Base-by-base conservation (phyloP, 2,888 invertebrate genomes). In the Catocala sponsa region DNA sequence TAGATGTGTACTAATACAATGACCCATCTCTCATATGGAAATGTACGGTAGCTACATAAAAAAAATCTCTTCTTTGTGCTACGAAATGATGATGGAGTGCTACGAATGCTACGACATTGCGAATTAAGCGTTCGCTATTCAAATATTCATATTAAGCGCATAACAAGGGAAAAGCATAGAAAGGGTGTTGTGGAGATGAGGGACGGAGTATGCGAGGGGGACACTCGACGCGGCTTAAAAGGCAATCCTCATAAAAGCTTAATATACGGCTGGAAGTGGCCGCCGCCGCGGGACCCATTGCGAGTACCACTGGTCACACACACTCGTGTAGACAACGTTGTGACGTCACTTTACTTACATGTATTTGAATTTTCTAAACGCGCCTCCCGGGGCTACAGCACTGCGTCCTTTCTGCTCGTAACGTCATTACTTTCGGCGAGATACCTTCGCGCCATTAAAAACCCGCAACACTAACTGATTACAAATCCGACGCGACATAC, bases 221-320 rank as follows among this genome's bases (percentile, higher is more conserved):
- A 55, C 59, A 63, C 74, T 74, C 56, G 58, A 49, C 55, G 62
- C 63, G 65, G 63, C 69, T 78, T 74, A 74, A 77, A 78, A 79
- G 73, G 78, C 77, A 74, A 80, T 78, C 69, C 80, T 81, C 78
- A 76, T 82, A 79, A 78, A 81, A 82, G 76, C 71, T 71, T 77
- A 76, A 82, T 77, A 70, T 68, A 72, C 63, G 64, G 60, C 68
- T 67, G 65, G 52, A 68, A 75, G 67, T 71, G 67, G 63, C 63
- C 65, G 55, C 55, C 64, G 52, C 12, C 47, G 41, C 48, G 48
- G 42, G 55, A 48, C 48, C 48, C 52, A 53, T 55, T 32, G 10
- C 11, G 6, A 6, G 10, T 42, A n/a, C 41, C 50, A 15, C 60
- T n/a, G 65, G 76, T 60, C 63, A 63, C 58, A 46, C 44, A 25